Conservation (phyloP, 1,140 invertebrate genomes). For the Eueides isabella region DNA sequence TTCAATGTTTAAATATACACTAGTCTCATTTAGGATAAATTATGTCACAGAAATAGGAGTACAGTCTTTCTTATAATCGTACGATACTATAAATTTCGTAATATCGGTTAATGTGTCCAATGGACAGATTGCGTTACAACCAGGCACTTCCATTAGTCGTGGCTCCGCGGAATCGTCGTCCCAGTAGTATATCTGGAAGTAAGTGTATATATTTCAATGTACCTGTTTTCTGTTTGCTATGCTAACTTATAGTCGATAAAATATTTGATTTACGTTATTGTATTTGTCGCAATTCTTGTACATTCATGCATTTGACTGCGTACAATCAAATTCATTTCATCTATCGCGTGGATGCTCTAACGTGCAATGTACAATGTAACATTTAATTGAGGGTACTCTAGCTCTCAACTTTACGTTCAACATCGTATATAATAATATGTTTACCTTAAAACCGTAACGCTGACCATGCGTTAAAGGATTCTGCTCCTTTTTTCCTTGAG, state of each 20-base stretch:
- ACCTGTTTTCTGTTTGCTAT: too few relatives aligned
- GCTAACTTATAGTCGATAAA: too few relatives aligned
- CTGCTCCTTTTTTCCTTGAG: conserved; percentile 52
- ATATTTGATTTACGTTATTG: too few relatives aligned
- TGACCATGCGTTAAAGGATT: conserved; percentile 52
- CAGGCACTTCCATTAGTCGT: conserved; percentile 73
- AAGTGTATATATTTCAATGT: too few relatives aligned
- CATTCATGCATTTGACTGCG: too few relatives aligned
- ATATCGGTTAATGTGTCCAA: conserved; percentile 74
- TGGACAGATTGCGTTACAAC: conserved; percentile 72
- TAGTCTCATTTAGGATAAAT: conserved; percentile 23
- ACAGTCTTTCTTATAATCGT: conserved; percentile 76
- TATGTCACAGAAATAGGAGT: conserved; percentile 46
- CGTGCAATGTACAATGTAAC: too few relatives aligned
- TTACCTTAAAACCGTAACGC: conserved; percentile 74
- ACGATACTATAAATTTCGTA: conserved; percentile 68
- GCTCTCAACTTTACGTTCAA: too few relatives aligned
- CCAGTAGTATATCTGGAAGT: conserved; percentile 78
- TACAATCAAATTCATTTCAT: too few relatives aligned
- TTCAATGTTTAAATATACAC: conserved; percentile 9
- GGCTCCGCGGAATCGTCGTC: conserved; percentile 76
- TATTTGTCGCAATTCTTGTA: too few relatives aligned
- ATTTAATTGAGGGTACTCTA: too few relatives aligned
- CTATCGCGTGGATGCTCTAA: too few relatives aligned
- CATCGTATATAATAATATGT: not conserved